Evolutionary conservation across 2,797 vertebrate genomes (phyloP), one percentile per base, ranked within the genome.

Genomic region (Sebastes hopkinsi): DNA sequence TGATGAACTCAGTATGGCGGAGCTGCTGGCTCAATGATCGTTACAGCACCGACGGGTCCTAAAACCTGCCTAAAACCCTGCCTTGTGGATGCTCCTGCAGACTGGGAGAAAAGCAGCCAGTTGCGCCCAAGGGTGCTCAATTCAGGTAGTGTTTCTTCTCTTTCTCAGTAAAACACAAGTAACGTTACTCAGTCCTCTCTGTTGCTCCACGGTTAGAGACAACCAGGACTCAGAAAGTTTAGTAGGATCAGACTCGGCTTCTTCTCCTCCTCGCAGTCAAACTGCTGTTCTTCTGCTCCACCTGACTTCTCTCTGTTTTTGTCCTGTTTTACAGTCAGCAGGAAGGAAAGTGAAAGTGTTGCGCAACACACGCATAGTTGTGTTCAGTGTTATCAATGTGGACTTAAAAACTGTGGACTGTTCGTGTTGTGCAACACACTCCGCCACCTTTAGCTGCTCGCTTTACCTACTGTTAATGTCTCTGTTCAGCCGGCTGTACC

Each of bases 1-100:
- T 96, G 95, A 96, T 87, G 62, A 30, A 84, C 85, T 90, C 95
- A 95, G 93, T 91, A 94, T 95, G 95, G 95, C 95, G 94, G 94
- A 95, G 88, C 85, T 79, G 87, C 58, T 83, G 87, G 75, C 82
- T 83, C 66, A 85, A 67, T 92, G 91, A 80, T 77, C 82, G 72
- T 16, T n/a, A 79, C 88, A 42, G 76, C 12, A 58, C 85, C 79
- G 91, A 89, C 92, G 90, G 93, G 88, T 90, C 90, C 90, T 85
- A 85, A 86, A 85, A 81, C 79, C 79, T 85, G 90, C 89, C 90
- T 85, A 85, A 86, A 84, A 80, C 79, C 79, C 85, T 54, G 56
- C 67, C 0, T 2, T 6, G 68, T 54, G 82, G 91, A 93, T 82
- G 89, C 85, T 70, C 9, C 25, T 20, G 67, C 66, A 80, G 50